These are phyloP conservation scores for Silurus lanzhouensis DNA, from an alignment of 2,797 vertebrate species.

Conservation along the genomic window DNA sequence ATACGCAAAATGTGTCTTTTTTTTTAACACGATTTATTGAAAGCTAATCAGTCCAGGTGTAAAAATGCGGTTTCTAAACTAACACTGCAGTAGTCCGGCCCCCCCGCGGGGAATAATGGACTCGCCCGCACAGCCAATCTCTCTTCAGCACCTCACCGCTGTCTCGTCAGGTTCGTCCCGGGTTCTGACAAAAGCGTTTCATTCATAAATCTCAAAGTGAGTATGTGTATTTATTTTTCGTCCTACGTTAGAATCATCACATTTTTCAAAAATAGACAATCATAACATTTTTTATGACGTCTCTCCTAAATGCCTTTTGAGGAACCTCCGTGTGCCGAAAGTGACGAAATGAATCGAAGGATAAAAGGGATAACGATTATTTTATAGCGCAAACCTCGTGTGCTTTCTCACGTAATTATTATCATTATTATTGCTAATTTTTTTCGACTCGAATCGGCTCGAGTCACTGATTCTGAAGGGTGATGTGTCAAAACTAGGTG, in stretches of 20 bases:
- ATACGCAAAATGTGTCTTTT: neutral
- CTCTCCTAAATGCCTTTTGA: neutral
- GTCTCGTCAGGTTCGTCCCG: neutral
- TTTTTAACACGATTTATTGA: neutral
- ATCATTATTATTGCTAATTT: too few species aligned
- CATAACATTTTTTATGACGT: neutral
- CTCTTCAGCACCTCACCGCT: constrained; percentile 17
- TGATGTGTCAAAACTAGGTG: neutral
- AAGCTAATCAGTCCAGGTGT: neutral
- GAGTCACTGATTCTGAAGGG: neutral
- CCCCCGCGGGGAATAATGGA: constrained; percentile 2
- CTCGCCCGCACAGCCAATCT: neutral
- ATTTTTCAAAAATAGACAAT: neutral
- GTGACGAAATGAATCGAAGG: constrained; percentile 1
- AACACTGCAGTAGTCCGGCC: neutral
- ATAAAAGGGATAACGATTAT: neutral
- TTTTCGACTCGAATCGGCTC: neutral
- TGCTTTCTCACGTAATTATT: neutral
- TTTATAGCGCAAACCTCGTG: neutral
- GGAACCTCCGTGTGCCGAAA: neutral
- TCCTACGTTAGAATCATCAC: neutral
- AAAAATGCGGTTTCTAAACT: neutral
- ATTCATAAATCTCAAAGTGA: constrained; percentile 42
- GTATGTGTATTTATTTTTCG: constrained; percentile 13
- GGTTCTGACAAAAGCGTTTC: neutral